A percentile compares a stretch with the other conserved stretches of the same genome.
These are phyloP conservation scores for Zosterops lateralis DNA, from an alignment of 2,113 vertebrate genomes.

Conservation along the genomic window DNA sequence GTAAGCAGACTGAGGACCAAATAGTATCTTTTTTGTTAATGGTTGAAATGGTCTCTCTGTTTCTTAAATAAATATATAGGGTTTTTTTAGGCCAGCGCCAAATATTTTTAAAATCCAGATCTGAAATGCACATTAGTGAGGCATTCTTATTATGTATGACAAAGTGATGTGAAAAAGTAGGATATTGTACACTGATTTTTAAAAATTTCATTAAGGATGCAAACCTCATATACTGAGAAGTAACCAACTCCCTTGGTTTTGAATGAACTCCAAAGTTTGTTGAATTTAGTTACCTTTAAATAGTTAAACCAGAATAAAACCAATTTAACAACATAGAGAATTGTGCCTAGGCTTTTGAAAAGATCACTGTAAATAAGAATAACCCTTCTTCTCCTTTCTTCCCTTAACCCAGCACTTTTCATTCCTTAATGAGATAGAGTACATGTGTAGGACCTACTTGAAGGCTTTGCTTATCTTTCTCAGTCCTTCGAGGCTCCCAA, in stretches of 20 bases:
- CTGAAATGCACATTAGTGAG: background rate
- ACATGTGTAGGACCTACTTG: background rate
- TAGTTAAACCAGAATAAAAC: background rate
- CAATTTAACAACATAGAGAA: background rate
- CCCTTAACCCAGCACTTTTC: constrained; percentile 12
- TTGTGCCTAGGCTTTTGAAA: background rate
- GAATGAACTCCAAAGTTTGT: background rate
- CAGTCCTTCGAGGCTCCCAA: constrained; percentile 11
- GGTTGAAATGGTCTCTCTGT: background rate
- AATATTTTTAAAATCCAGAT: background rate
- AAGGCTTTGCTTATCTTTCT: constrained; percentile 25
- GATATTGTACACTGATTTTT: background rate
- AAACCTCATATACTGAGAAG: background rate
- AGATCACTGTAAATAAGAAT: constrained; percentile 7
- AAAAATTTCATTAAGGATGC: background rate
- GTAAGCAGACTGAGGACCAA: background rate
- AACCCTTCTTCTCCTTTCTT: constrained; percentile 9
- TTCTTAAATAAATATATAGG: background rate
- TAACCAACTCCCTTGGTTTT: background rate
- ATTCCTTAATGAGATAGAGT: constrained; percentile 27
- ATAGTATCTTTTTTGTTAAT: background rate
- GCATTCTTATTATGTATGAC: background rate
- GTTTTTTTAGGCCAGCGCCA: background rate
- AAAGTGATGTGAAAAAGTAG: background rate
- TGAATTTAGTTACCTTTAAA: background rate